Base-by-base conservation (phyloP, 2,113 vertebrate species). In the Caranx melampygus region DNA sequence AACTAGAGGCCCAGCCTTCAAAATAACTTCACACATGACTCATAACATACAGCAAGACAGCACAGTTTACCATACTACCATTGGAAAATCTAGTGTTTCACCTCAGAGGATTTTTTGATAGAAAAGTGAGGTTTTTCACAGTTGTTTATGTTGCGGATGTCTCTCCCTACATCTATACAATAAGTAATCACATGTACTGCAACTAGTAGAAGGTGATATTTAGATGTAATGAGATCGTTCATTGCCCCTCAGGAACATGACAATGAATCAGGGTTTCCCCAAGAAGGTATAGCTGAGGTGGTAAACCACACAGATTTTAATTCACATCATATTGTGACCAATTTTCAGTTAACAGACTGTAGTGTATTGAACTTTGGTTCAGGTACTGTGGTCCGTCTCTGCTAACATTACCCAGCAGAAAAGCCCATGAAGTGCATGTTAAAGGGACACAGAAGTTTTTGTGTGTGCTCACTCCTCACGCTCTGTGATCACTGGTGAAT, bases 21-120 rank as follows among this genome's bases (percentile, higher is more conserved):
- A 75, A 63, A 54, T 8, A 65, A 15, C 61, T 10, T 60, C 55
- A 58, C 5, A 47, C 15, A 18, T 74, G 54, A 76, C 58, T 79
- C 42, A 79, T 75, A 16, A 35, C 57, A 34, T 10, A 13, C n/a
- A 44, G 73, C 20, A 10, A 11, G 3, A 20, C 18, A 21, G 18
- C 20, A 54, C 51, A 3, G 8, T 54, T n/a, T n/a, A 54, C 51
- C 20, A 0, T 54, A 10, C 51, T 20, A 4, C 8, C 15, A 18
- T 18, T 21, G 40, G 21, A 57, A 51, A 87, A 7, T 61, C 20
- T 55, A 61, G 35, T 4, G 3, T 33, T 69, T 65, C 61, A 13
- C 9, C 6, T 68, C 6, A 42, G 40, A 16, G 10, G 26, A 26
- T 26, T 26, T 26, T 26, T 26, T 26, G 26, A 26, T 26, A 9